Evolutionary conservation across 1,140 invertebrate species (phyloP).

Genomic region (Phymastichus coffea): DNA sequence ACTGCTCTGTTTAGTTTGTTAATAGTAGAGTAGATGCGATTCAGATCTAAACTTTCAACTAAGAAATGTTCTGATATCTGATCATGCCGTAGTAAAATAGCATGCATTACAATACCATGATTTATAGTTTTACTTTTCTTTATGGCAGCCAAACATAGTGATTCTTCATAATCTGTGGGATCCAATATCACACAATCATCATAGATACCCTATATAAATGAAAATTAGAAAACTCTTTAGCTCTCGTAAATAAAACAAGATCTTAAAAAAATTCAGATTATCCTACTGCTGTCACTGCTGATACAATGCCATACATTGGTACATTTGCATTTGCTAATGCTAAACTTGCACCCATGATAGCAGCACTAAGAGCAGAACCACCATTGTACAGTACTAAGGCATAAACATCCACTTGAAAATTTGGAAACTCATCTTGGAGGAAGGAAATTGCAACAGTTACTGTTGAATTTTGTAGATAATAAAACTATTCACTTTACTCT

Average conservation of each 20-base stretch:
- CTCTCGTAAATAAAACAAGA: no score
- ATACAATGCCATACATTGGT: slow-evolving; percentile 85
- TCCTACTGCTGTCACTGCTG: slow-evolving; percentile 69
- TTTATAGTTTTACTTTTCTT: slow-evolving; percentile 34
- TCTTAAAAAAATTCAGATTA: no score
- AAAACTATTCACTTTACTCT: no score
- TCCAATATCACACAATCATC: slow-evolving; percentile 65
- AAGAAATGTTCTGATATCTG: slow-evolving; percentile 70
- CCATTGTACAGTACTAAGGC: slow-evolving; percentile 83
- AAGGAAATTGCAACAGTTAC: no score
- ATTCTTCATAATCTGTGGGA: slow-evolving; percentile 69
- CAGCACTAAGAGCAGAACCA: slow-evolving; percentile 78
- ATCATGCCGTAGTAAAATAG: slow-evolving; percentile 65
- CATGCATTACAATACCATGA: slow-evolving; percentile 68
- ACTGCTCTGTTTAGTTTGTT: slow-evolving; percentile 60
- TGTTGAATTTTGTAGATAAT: no score
- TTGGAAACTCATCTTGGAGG: slow-evolving; percentile 68
- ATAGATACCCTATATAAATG: slow-evolving; percentile 61
- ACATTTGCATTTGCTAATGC: slow-evolving; percentile 84
- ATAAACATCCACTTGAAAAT: slow-evolving; percentile 83
- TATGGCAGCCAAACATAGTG: slow-evolving; percentile 53
- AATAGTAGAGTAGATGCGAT: slow-evolving; percentile 58
- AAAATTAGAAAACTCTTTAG: no score
- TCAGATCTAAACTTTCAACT: slow-evolving; percentile 62
- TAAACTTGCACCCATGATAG: slow-evolving; percentile 82